Evolutionary conservation across 2,888 invertebrate genomes (phyloP).

Genomic region (Hermaeophaga mercurialis): DNA sequence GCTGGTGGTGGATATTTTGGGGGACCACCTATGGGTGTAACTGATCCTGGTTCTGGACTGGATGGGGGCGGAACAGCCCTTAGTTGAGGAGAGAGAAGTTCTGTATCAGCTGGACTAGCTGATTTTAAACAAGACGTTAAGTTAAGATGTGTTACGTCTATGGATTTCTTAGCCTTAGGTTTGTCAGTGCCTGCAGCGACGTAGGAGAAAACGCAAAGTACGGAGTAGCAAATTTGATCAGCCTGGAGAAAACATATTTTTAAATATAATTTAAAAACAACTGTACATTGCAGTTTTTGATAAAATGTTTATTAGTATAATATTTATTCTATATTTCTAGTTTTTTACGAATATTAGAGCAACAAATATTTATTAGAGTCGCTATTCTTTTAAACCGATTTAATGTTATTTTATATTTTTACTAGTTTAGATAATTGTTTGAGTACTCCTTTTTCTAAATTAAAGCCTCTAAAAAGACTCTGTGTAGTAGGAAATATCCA

Average conservation of each 20-base stretch:
- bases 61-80: conserved; percentile 34
- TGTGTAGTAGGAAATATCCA: too few species aligned
- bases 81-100: conserved; percentile 3
- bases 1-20: conserved; percentile 56
- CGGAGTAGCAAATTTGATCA: conserved; percentile 99
- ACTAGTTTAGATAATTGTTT: too few species aligned
- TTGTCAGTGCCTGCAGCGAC: conserved; percentile 91
- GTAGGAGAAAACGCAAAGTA: conserved; percentile 98
- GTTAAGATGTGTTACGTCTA: conserved; percentile 25
- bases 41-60: conserved; percentile 47
- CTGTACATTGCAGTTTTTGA: too few species aligned
- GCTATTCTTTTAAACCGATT: too few species aligned
- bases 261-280: too few species aligned
- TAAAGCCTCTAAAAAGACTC: too few species aligned
- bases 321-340: too few species aligned
- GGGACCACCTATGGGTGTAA: conserved; percentile 54
- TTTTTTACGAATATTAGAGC: too few species aligned
- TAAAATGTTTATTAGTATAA: too few species aligned
- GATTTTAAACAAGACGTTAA: conserved; percentile 31
- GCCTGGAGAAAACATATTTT: conserved; percentile 78
- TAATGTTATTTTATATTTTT: too few species aligned
- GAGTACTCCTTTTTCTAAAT: too few species aligned
- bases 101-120: conserved; percentile 38
- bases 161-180: conserved; percentile 45
- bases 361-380: too few species aligned